Percentiles rank a stretch among this genome's conserved stretches.
These are phyloP conservation scores for Atherinomorus stipes DNA, from an alignment of 2,113 vertebrate genomes.

Conservation along the genomic window DNA sequence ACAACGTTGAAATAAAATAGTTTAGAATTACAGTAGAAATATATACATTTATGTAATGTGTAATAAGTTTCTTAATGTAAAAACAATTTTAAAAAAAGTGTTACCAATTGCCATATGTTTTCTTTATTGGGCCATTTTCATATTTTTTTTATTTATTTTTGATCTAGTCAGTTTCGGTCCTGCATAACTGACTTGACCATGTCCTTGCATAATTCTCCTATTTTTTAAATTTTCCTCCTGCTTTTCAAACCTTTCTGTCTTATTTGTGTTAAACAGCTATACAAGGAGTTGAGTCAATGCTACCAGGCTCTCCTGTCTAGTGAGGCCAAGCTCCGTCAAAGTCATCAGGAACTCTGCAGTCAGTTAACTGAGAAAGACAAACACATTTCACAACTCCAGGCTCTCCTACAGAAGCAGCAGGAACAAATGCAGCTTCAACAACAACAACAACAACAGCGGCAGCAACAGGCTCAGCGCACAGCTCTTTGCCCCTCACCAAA, in stretches of 20 bases:
- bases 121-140: no score
- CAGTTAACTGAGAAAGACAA: conserved; percentile 86
- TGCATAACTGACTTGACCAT: not conserved
- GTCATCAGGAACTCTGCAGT: conserved; percentile 82
- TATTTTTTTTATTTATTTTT: no score
- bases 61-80: no score
- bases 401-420: conserved; percentile 80
- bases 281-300: conserved; percentile 88
- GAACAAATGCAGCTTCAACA: conserved; percentile 70
- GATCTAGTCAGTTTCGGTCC: no score
- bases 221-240: not conserved
- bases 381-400: conserved; percentile 84
- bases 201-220: not conserved
- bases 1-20: no score
- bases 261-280: conserved; percentile 83
- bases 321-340: conserved; percentile 85
- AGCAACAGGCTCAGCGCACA: conserved; percentile 65
- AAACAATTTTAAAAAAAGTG: no score
- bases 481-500: conserved; percentile 38
- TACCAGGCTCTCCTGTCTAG: conserved; percentile 88
- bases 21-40: no score
- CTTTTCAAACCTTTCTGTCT: not conserved
- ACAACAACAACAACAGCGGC: conserved; percentile 57
- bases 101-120: no score
- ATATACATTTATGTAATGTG: no score